Evolutionary conservation across 2,888 invertebrate species (phyloP).

Genomic region (Acanthosepion pharaonis): DNA sequence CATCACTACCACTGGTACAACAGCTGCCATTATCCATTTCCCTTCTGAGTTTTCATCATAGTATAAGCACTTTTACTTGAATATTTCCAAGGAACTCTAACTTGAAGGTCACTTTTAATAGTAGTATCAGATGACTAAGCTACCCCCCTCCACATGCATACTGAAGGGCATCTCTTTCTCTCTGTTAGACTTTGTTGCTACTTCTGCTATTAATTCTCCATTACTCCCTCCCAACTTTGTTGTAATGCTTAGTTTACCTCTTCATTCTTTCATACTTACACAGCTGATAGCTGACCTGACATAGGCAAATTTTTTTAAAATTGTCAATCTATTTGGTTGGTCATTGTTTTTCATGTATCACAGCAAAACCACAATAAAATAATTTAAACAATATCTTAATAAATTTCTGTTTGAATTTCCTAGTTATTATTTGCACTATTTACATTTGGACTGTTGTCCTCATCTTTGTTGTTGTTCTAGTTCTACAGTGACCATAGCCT

Average conservation of each 20-base stretch:
- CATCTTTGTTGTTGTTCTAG: too few relatives aligned
- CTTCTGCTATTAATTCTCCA: neutral
- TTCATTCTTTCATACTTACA: neutral
- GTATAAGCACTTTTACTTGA: too few relatives aligned
- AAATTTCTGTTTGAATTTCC: too few relatives aligned
- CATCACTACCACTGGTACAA: too few relatives aligned
- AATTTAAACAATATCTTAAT: too few relatives aligned
- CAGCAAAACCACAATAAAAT: neutral
- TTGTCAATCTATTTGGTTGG: neutral
- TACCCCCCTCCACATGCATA: neutral
- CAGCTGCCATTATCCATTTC: too few relatives aligned
- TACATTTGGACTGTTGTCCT: too few relatives aligned
- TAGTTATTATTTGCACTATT: too few relatives aligned
- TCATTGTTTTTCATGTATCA: neutral
- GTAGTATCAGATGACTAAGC: constrained; percentile 1
- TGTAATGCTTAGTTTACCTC: neutral
- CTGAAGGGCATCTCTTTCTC: neutral
- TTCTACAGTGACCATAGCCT: too few relatives aligned
- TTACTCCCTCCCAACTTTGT: neutral
- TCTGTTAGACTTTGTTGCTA: neutral
- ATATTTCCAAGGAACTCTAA: neutral
- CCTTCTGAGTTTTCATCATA: too few relatives aligned
- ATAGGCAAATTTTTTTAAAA: neutral
- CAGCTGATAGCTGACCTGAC: neutral
- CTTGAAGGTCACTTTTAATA: constrained; percentile 11